These are phyloP conservation scores for Psilopsiagon aymara DNA, from an alignment of 2,113 vertebrate species.

Conservation along the genomic window DNA sequence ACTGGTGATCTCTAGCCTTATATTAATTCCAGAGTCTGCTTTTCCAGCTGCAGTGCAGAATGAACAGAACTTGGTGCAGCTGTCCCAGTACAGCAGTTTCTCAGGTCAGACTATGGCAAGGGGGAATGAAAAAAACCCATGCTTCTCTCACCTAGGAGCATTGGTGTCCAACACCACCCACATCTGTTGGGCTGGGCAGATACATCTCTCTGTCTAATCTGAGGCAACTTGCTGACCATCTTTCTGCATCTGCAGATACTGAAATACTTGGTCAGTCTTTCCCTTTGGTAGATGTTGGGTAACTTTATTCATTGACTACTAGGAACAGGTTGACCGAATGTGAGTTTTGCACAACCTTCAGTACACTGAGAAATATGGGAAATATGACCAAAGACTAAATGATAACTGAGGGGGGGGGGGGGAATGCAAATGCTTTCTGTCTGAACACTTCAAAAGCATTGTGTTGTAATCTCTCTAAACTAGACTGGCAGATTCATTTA, in stretches of 20 bases:
- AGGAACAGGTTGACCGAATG: background rate
- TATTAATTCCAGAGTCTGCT: background rate
- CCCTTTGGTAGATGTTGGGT: background rate
- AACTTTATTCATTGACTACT: background rate
- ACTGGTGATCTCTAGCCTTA: background rate
- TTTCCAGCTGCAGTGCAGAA: background rate
- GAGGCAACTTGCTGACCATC: too few species aligned
- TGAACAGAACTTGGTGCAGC: background rate
- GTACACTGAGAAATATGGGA: background rate
- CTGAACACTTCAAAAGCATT: background rate
- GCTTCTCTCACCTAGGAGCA: background rate
- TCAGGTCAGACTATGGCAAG: background rate
- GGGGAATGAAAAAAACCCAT: background rate
- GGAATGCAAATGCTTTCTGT: background rate
- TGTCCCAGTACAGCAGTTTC: background rate
- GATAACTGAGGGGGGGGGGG: fast-evolving
- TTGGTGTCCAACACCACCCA: background rate
- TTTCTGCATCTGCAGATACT: background rate
- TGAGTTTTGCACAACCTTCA: background rate
- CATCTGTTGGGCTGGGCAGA: background rate
- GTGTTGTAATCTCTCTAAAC: background rate
- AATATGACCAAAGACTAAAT: background rate
- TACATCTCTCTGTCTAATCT: fast-evolving
- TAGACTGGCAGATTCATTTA: background rate
- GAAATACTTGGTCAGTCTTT: background rate